Evolutionary conservation across 2,888 invertebrate genomes (phyloP).

Genomic region (Adineta ricciae): DNA sequence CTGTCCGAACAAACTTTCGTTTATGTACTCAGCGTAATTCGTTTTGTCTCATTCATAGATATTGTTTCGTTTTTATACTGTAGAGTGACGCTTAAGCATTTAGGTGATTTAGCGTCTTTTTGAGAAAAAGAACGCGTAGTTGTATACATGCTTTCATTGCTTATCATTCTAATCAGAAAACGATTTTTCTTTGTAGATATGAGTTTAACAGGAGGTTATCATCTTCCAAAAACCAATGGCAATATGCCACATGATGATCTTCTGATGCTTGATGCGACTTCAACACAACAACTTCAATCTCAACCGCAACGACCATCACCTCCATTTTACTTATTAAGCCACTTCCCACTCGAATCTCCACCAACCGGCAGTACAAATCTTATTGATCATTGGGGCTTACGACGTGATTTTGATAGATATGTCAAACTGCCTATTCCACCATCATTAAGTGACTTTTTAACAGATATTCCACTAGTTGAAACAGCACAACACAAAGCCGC

Average conservation of each 20-base stretch:
- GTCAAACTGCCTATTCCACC: not conserved
- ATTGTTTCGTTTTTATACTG: too few relatives aligned
- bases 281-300: not conserved
- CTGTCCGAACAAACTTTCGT: too few relatives aligned
- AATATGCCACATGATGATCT: not conserved
- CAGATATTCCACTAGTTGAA: not conserved
- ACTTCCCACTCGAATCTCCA: not conserved
- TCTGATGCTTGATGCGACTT: not conserved
- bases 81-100: too few relatives aligned
- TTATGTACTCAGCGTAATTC: too few relatives aligned
- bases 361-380: slow-evolving; percentile 13
- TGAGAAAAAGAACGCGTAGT: too few relatives aligned
- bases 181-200: not conserved
- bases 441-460: slow-evolving; percentile 15
- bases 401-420: slow-evolving; percentile 16
- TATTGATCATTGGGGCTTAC: not conserved
- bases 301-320: slow-evolving; percentile 12
- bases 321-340: not conserved
- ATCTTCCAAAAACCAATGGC: not conserved
- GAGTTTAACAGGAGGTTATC: not conserved
- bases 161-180: not conserved
- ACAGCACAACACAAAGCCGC: not conserved
- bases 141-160: too few relatives aligned
- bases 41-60: too few relatives aligned
- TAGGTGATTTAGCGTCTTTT: too few relatives aligned